A percentile compares a stretch with the other conserved stretches of the same genome.
Conservation (phyloP, 1,140 invertebrate genomes). For the Dendrolimus punctatus region DNA sequence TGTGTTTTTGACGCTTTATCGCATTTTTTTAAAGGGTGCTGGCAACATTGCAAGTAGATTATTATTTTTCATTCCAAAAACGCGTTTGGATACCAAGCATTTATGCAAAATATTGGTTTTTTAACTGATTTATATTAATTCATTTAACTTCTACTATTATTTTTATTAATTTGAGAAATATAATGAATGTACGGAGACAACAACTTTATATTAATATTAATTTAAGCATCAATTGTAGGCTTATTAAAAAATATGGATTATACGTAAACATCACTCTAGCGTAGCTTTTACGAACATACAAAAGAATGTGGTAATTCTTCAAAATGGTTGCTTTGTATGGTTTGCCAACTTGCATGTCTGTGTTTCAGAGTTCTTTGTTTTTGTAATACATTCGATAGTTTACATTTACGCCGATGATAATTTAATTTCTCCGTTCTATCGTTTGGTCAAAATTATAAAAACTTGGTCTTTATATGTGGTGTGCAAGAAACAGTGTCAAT, state of each 20-base stretch:
- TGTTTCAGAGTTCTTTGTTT: conserved; percentile 72
- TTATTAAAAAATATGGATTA: conserved; percentile 8
- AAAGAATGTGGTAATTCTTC: conserved; percentile 76
- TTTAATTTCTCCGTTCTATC: conserved; percentile 29
- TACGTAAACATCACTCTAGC: conserved; percentile 40
- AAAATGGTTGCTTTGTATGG: conserved; percentile 75
- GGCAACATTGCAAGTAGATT: no score
- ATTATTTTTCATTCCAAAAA: no score
- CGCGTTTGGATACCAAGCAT: no score
- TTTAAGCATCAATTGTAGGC: no score
- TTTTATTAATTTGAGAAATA: no score
- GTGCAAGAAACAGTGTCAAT: conserved; percentile 59
- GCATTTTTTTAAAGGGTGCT: no score
- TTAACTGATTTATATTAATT: no score
- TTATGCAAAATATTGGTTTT: no score
- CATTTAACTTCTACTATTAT: no score
- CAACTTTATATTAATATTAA: no score
- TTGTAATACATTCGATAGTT: conserved; percentile 53
- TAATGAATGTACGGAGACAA: no score
- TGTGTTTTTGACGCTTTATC: no score
- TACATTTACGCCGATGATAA: conserved; percentile 37
- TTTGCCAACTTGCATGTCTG: conserved; percentile 74
- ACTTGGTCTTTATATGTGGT: conserved; percentile 33
- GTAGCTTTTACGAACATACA: conserved; percentile 57
- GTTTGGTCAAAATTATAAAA: conserved; percentile 31